phyloP scores from a whole-genome alignment of 2,797 vertebrate genomes.

The Chelonia mydas region DNA sequence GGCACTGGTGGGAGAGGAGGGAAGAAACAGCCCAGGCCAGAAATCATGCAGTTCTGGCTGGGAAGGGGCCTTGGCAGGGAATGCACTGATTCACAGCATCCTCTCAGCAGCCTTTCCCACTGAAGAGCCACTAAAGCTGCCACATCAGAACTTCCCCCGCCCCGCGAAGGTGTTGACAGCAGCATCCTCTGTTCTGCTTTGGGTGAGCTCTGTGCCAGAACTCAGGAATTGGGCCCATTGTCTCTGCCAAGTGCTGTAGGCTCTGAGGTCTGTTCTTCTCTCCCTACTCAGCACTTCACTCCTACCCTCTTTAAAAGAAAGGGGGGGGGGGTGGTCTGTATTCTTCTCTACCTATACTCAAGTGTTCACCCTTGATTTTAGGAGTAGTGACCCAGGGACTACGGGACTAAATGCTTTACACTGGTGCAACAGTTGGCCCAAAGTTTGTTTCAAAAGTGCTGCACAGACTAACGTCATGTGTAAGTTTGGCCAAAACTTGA shows the following conservation, averaged over 20 bases:
- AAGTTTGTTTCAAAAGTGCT: fast-evolving
- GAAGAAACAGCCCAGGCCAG: background rate
- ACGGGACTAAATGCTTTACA: background rate
- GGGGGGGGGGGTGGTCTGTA: too few species aligned
- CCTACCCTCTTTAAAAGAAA: background rate
- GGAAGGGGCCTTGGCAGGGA: background rate
- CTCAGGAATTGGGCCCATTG: background rate
- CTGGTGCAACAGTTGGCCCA: background rate
- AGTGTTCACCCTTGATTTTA: background rate
- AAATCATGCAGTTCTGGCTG: background rate
- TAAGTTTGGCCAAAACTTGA: fast-evolving
- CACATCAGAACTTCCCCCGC: too few species aligned
- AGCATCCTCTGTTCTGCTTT: background rate
- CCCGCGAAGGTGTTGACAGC: background rate
- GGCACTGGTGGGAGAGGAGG: background rate
- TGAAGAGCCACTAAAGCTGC: background rate
- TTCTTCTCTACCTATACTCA: background rate
- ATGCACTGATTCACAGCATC: background rate
- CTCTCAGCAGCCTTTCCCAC: background rate
- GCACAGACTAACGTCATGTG: fast-evolving
- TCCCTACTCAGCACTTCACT: background rate
- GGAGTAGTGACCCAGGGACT: background rate
- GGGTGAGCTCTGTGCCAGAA: background rate
- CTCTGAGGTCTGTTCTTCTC: background rate
- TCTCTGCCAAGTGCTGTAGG: background rate